A percentile compares a stretch with the other conserved stretches of the same genome.
These are phyloP conservation scores for Galbula dea DNA, from an alignment of 2,113 vertebrate genomes.

Conservation along the genomic window DNA sequence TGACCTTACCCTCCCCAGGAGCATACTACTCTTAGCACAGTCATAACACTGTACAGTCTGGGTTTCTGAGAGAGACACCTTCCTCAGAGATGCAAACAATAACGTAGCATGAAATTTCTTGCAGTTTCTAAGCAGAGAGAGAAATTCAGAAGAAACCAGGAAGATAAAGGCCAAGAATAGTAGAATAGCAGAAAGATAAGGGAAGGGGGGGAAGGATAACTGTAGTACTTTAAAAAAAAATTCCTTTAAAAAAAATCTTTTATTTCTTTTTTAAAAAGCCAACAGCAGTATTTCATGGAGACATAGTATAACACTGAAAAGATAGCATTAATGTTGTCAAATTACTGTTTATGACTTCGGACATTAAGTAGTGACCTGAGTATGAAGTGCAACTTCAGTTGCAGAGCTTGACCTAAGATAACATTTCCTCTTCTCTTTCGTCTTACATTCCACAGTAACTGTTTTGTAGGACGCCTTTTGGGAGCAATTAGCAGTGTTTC, in stretches of 20 bases:
- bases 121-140: background rate
- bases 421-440: background rate
- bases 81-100: background rate
- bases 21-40: background rate
- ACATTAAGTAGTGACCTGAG: background rate
- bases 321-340: background rate
- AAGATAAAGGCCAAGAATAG: background rate
- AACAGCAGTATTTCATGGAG: background rate
- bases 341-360: background rate
- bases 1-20: background rate
- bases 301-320: background rate
- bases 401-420: background rate
- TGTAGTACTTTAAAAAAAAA: background rate
- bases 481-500: background rate
- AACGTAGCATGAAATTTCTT: background rate
- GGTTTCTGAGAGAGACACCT: background rate
- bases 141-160: background rate
- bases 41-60: background rate
- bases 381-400: background rate
- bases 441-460: background rate
- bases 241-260: too few relatives aligned
- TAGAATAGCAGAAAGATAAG: background rate
- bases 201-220: background rate
- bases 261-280: background rate
- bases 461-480: background rate